A percentile compares a stretch with the other conserved stretches of the same genome.
phyloP scores from a whole-genome alignment of 2,888 invertebrate genomes.

The Acleris emargana region DNA sequence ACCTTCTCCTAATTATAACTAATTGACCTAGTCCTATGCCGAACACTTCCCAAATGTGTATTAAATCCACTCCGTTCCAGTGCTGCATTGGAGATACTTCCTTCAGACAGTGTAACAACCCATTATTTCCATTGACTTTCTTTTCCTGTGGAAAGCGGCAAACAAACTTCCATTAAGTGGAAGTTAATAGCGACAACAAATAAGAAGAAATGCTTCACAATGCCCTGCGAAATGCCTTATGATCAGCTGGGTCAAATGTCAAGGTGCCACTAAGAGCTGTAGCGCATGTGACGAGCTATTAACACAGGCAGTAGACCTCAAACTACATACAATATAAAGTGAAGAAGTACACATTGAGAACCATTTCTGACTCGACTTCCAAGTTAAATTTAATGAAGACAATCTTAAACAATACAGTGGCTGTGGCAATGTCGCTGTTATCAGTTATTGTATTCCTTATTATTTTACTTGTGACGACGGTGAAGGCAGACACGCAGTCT shows the following conservation, averaged over 20 bases:
- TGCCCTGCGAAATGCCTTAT: slow-evolving; percentile 57
- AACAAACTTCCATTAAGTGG: slow-evolving; percentile 48
- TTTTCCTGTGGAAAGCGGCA: slow-evolving; percentile 23
- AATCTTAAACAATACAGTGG: slow-evolving; percentile 48
- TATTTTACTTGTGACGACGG: slow-evolving; percentile 57
- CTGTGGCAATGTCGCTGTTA: slow-evolving; percentile 65
- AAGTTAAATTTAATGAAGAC: slow-evolving; percentile 59
- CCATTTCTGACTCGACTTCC: slow-evolving; percentile 48
- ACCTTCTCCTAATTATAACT: too few relatives aligned
- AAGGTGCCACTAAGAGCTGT: slow-evolving; percentile 55
- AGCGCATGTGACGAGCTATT: slow-evolving; percentile 57
- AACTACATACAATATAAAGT: slow-evolving; percentile 56
- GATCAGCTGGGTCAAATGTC: slow-evolving; percentile 80
- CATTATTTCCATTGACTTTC: slow-evolving; percentile 17
- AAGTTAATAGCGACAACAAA: slow-evolving; percentile 11
- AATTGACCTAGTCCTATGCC: too few relatives aligned
- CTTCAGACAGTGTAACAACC: background rate
- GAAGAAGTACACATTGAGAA: slow-evolving; percentile 38
- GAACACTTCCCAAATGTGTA: too few relatives aligned
- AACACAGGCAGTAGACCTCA: slow-evolving; percentile 62
- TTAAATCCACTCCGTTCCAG: too few relatives aligned
- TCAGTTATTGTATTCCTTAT: slow-evolving; percentile 59
- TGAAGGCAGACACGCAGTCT: slow-evolving; percentile 55
- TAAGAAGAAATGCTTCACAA: slow-evolving; percentile 41
- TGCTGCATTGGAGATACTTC: too few relatives aligned